Evolutionary conservation across 2,888 invertebrate species (phyloP).

Genomic region (Mallateleia sp.): DNA sequence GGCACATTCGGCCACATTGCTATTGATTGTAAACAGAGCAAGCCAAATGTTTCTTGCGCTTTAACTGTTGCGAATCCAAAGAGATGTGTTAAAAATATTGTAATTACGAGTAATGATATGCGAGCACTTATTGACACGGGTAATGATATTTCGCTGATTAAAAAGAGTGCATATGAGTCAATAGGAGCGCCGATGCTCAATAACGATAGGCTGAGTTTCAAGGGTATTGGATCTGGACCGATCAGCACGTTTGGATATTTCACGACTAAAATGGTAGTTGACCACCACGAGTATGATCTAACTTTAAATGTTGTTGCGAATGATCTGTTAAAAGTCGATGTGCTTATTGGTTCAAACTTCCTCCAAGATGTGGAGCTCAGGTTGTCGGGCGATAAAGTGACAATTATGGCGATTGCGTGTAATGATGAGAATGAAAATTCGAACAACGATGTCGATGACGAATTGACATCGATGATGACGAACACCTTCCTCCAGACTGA

Average conservation of each 20-base stretch:
- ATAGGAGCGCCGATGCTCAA: neutral
- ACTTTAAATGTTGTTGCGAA: neutral
- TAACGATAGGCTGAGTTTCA: neutral
- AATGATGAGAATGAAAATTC: neutral
- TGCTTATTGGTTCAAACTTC: neutral
- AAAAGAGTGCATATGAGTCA: neutral
- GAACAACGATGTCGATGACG: no score
- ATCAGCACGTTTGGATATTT: neutral
- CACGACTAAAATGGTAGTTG: neutral
- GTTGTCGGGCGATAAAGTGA: no score
- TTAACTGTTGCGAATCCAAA: neutral
- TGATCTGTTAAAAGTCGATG: neutral
- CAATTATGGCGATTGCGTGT: neutral
- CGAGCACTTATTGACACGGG: neutral
- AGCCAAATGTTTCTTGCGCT: neutral
- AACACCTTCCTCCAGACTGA: no score
- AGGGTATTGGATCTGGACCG: neutral
- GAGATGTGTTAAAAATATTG: neutral
- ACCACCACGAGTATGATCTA: neutral
- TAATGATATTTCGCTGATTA: neutral
- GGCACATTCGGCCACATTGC: neutral
- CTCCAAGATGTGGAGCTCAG: no score
- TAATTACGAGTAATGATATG: neutral
- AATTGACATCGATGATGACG: no score
- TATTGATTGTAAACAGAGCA: neutral